Conservation (phyloP, 2,888 invertebrate genomes). For the Aproaerema taeniolella region DNA sequence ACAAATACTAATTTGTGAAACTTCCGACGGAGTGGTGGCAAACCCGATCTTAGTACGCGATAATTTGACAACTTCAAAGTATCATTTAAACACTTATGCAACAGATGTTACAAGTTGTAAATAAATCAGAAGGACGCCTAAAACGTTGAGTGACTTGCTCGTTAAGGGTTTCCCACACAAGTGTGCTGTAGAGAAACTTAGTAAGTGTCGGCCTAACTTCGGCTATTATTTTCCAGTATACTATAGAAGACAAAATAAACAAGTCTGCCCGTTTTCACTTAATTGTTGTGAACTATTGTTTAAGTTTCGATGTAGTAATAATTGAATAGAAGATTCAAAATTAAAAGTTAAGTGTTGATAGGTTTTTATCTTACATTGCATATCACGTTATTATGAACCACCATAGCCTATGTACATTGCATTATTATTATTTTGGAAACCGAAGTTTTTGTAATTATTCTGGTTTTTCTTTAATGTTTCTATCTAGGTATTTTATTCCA, state of each 20-base stretch:
- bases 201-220: conserved; percentile 34
- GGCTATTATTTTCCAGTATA: conserved; percentile 35
- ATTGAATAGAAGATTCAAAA: too few relatives aligned
- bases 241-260: conserved; percentile 28
- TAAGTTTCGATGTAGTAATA: too few relatives aligned
- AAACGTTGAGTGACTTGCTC: conserved; percentile 56
- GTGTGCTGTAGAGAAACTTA: conserved; percentile 35
- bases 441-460: too few relatives aligned
- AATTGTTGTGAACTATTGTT: conserved; percentile 9
- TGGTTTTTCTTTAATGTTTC: too few relatives aligned
- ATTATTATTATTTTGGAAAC: too few relatives aligned
- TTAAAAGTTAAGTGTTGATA: too few relatives aligned
- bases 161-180: conserved; percentile 44
- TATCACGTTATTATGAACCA: too few relatives aligned
- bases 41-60: conserved; percentile 46
- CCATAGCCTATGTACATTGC: too few relatives aligned
- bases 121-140: conserved; percentile 52
- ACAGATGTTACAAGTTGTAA: conserved; percentile 62
- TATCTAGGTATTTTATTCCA: too few relatives aligned
- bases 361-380: too few relatives aligned
- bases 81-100: conserved; percentile 55
- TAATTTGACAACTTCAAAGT: conserved; percentile 71
- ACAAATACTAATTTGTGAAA: conserved; percentile 30
- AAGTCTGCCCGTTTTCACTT: conserved; percentile 20
- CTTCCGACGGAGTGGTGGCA: conserved; percentile 14